A percentile compares a stretch with the other conserved stretches of the same genome.
phyloP scores from a whole-genome alignment of 2,797 vertebrate genomes.

The Tapera naevia region DNA sequence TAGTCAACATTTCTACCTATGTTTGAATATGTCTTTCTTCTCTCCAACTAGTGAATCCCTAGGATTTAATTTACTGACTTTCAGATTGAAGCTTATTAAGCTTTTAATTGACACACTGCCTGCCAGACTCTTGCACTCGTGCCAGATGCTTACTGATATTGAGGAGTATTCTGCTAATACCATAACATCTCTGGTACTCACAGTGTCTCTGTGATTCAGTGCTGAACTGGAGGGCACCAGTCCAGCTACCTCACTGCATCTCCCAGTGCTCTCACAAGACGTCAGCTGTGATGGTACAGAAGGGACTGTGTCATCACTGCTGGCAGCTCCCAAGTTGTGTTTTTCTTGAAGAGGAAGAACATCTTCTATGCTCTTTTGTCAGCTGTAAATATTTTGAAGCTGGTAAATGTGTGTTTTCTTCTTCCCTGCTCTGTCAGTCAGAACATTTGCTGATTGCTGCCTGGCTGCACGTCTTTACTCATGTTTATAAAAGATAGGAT shows the following conservation, averaged over 20 bases:
- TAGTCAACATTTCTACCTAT: neutral
- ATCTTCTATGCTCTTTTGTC: neutral
- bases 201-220: neutral
- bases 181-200: rapidly evolving
- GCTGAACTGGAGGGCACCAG: neutral
- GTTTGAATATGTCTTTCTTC: neutral
- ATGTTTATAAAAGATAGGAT: neutral
- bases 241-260: neutral
- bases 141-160: neutral
- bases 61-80: neutral
- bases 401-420: neutral
- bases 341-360: neutral
- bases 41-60: neutral
- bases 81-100: neutral
- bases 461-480: neutral
- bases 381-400: neutral
- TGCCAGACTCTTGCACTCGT: neutral
- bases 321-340: neutral
- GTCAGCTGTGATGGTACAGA: neutral
- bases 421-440: neutral
- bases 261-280: neutral
- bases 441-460: neutral
- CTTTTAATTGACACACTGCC: neutral
- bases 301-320: neutral
- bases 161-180: neutral